These are phyloP conservation scores for Myocastor coypus DNA, from an alignment of 2,113 vertebrate genomes.

Conservation along the genomic window DNA sequence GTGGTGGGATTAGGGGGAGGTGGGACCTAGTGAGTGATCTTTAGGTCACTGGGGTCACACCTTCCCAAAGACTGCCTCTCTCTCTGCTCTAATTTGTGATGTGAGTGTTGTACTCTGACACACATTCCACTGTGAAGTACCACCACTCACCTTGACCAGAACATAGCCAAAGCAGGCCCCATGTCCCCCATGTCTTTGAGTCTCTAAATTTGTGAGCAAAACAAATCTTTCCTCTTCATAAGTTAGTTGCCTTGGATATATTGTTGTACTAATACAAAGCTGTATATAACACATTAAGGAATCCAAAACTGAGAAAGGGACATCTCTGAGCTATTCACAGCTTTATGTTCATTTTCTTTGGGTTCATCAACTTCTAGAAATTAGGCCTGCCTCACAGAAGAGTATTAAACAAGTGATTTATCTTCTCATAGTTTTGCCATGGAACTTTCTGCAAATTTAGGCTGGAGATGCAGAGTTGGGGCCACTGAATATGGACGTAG, in stretches of 20 bases:
- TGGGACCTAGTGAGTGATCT: neutral
- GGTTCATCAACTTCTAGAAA: neutral
- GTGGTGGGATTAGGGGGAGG: no score
- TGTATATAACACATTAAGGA: neutral
- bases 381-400: neutral
- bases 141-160: neutral
- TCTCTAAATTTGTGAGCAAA: neutral
- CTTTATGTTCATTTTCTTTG: neutral
- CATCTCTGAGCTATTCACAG: neutral
- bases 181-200: neutral
- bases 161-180: neutral
- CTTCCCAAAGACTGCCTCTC: neutral
- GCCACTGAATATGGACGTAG: neutral
- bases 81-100: neutral
- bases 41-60: neutral
- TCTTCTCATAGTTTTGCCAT: neutral
- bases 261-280: neutral
- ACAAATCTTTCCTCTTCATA: neutral
- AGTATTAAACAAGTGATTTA: conserved; percentile 2
- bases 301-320: neutral
- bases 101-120: neutral
- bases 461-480: neutral
- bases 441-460: neutral
- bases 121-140: neutral
- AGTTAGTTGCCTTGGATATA: neutral